These are phyloP conservation scores for Lepus townsendii DNA, from an alignment of 2,797 vertebrate genomes.

Conservation along the genomic window DNA sequence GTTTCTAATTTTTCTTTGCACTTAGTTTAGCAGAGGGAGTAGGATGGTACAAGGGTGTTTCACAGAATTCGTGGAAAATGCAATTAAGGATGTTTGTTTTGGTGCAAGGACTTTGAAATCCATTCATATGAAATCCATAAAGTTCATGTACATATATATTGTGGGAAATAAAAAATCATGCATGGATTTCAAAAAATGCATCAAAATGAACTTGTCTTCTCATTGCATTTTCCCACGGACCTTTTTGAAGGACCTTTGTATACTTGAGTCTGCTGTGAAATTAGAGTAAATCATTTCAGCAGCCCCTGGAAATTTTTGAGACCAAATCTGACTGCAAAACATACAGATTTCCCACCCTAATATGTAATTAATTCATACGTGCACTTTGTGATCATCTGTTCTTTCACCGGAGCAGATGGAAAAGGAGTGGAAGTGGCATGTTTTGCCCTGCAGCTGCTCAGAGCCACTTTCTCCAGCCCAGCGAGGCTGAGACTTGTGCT, in stretches of 20 bases:
- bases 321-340: conserved; percentile 30
- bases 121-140: too few species aligned
- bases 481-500: not conserved
- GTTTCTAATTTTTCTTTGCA: not conserved
- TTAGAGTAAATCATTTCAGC: not conserved
- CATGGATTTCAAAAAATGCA: too few species aligned
- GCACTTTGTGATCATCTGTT: not conserved
- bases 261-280: not conserved
- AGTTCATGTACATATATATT: too few species aligned
- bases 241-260: too few species aligned
- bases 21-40: not conserved
- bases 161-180: too few species aligned
- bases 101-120: too few species aligned
- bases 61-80: too few species aligned
- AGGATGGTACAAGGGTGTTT: not conserved
- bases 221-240: too few species aligned
- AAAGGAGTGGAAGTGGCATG: not conserved
- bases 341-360: not conserved
- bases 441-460: not conserved
- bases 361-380: not conserved
- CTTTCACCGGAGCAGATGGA: not conserved
- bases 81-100: too few species aligned
- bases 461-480: not conserved
- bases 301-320: not conserved
- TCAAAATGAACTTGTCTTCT: too few species aligned